Base-by-base conservation (phyloP, 30 jellyfish, hydroid and myxozoan genomes). In the Chrysaora quinquecirrha region DNA sequence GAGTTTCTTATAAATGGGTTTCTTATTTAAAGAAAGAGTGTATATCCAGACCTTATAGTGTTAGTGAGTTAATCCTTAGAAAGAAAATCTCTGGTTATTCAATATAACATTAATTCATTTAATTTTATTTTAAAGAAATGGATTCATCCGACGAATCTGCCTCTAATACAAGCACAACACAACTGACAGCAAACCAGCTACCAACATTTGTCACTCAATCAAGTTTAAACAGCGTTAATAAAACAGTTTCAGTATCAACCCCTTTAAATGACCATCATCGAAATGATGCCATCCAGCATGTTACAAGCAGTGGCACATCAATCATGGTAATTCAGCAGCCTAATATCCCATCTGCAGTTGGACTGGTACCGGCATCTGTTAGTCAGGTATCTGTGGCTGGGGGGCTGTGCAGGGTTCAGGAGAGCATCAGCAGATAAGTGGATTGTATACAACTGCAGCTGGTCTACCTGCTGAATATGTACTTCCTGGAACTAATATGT, bases 381-480 rank as follows among this genome's bases (percentile, higher is more conserved):
- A 10, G 83, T 11, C 90, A 77, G 9, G 85, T 71, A 7, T 18
- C 64, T 3, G 85, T 63, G 56, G 50, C 83, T 1, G 78, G 82
- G 20, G 87, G n/a, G n/a, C n/a, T 20, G 30, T 3, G 38, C 50
- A 4, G 34, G 75, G 27, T 47, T 61, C 91, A 30, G 46, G 87
- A 29, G 96, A 87, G 12, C 96, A 67, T 34, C 79, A 75, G 0
- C 78, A 67, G 3, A 32, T 76, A 29, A 64, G 90, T 31, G 90
- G 96, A 22, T 54, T 87, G 33, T 87, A 87, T 34, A 87, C 96
- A n/a, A 67, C 96, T 34, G 76, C 96, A 7, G 48, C 96, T 0
- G 96, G 91, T 18, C 46, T 87, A 6, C 91, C 96, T 16, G 84
- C 91, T n/a, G 96, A 87, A 38, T 87, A 87, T 78, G 96, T 87